These are phyloP conservation scores for Lytechinus variegatus DNA, from an alignment of 35 echinoderm and acorn worm species.

Conservation along the genomic window DNA sequence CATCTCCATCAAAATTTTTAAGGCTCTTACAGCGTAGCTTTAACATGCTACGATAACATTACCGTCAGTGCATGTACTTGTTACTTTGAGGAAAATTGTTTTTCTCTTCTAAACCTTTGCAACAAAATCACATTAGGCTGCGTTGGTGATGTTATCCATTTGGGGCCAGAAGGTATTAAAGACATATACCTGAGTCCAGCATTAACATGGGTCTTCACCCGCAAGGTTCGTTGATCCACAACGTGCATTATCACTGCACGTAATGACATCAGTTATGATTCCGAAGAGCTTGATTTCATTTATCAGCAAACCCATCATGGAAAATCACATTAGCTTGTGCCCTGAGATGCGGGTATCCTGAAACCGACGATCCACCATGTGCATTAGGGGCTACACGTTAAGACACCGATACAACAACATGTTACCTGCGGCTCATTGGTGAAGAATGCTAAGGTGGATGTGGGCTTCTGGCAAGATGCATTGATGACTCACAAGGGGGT, in stretches of 20 bases:
- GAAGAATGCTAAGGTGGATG: neutral
- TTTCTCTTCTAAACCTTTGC: neutral
- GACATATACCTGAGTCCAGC: no score
- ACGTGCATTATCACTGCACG: neutral
- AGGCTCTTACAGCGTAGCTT: neutral
- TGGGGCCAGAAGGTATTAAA: no score
- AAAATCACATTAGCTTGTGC: slow-evolving; percentile 6
- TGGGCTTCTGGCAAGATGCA: neutral
- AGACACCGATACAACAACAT: neutral
- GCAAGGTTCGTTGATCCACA: neutral
- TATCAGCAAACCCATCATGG: neutral
- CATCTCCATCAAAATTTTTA: neutral
- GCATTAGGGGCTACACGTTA: neutral
- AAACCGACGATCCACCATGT: neutral
- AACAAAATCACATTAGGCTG: neutral
- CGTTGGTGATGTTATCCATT: neutral
- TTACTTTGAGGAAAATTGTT: neutral
- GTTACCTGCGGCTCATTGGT: neutral
- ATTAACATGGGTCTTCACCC: no score
- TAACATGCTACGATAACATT: neutral
- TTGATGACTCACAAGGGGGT: neutral
- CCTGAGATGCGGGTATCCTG: neutral
- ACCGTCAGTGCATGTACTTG: neutral
- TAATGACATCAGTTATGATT: slow-evolving; percentile 6
- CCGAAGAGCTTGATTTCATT: slow-evolving; percentile 1